A percentile compares a stretch with the other conserved stretches of the same genome.
phyloP scores from a whole-genome alignment of 2,113 vertebrate genomes.

The Argyrosomus japonicus region DNA sequence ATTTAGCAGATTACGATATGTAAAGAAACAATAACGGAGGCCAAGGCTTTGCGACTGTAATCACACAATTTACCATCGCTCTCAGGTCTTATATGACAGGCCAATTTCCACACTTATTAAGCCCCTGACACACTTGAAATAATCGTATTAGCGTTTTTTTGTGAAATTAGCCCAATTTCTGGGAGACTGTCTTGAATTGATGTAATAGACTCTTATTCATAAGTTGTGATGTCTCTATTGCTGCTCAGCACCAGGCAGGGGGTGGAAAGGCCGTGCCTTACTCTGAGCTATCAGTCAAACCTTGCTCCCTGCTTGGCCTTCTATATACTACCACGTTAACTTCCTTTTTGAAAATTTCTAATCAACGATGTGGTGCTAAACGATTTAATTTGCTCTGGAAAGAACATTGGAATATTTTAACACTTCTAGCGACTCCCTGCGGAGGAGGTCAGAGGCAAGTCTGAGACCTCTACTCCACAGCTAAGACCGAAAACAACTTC shows the following conservation, averaged over 20 bases:
- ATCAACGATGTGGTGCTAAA: constrained; percentile 56
- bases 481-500: constrained; percentile 65
- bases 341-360: constrained; percentile 38
- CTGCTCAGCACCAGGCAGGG: constrained; percentile 66
- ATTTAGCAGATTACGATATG: constrained; percentile 85
- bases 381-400: constrained; percentile 43
- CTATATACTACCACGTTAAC: neutral
- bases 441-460: constrained; percentile 50
- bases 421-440: constrained; percentile 33
- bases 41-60: constrained; percentile 81
- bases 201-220: constrained; percentile 68
- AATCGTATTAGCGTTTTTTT: constrained; percentile 88
- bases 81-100: constrained; percentile 86
- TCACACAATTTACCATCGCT: constrained; percentile 85
- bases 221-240: constrained; percentile 82
- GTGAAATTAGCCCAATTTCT: constrained; percentile 85
- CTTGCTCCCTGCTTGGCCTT: constrained; percentile 45
- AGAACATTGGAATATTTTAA: constrained; percentile 69
- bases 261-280: constrained; percentile 60
- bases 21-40: constrained; percentile 87
- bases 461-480: constrained; percentile 48
- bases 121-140: constrained; percentile 88
- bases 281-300: constrained; percentile 66
- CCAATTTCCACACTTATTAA: constrained; percentile 91
- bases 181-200: constrained; percentile 69